Evolutionary conservation across 2,888 invertebrate species (phyloP).

Genomic region (Yponomeuta sedellus): DNA sequence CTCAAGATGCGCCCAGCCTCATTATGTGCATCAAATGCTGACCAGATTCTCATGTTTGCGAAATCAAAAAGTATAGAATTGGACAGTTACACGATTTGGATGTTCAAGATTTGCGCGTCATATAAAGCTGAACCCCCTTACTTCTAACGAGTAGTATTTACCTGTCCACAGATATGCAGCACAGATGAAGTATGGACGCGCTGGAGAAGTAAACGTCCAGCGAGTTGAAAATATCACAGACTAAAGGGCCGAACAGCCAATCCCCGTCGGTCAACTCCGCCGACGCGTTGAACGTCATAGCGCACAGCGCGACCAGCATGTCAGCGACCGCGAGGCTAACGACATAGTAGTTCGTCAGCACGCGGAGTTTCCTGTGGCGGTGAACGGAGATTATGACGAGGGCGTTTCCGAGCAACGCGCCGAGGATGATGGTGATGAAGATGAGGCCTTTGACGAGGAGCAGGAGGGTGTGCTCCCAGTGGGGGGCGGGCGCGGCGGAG

Average conservation of each 20-base stretch:
- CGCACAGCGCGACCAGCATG: conserved; percentile 92
- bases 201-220: conserved; percentile 95
- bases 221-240: conserved; percentile 97
- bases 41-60: no score
- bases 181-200: conserved; percentile 93
- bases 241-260: conserved; percentile 92
- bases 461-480: conserved; percentile 67
- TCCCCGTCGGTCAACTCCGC: conserved; percentile 86
- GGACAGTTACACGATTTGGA: no score
- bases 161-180: conserved; percentile 93
- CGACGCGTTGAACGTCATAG: conserved; percentile 95
- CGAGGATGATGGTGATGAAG: conserved; percentile 91
- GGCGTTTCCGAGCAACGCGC: conserved; percentile 94
- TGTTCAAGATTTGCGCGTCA: no score
- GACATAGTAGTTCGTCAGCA: conserved; percentile 96
- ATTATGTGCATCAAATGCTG: no score
- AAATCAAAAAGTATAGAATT: no score
- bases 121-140: no score
- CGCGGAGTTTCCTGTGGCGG: conserved; percentile 86
- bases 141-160: no score
- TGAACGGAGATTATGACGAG: conserved; percentile 91
- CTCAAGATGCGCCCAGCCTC: no score
- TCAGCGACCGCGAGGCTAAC: conserved; percentile 96
- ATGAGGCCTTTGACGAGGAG: conserved; percentile 84
- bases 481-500: conserved; percentile 63